Conservation (phyloP, 1,140 invertebrate species). For the Caenorhabditis briggsae region DNA sequence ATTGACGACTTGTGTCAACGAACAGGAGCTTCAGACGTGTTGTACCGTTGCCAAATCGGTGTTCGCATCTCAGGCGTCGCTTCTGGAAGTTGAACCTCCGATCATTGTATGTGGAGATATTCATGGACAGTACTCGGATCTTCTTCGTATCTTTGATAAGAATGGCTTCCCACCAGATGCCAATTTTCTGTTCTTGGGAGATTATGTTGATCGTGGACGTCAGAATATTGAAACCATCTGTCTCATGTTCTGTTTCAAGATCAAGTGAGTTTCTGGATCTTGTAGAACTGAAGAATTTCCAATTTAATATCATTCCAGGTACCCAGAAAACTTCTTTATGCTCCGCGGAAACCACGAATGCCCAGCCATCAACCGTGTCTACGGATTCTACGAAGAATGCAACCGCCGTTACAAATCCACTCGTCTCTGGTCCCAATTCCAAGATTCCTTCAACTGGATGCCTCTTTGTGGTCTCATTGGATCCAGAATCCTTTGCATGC, state of each 20-base stretch:
- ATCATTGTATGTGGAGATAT: conserved; percentile 81
- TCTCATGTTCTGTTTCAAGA: conserved; percentile 81
- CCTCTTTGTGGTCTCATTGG: conserved; percentile 86
- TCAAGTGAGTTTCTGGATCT: conserved; percentile 76
- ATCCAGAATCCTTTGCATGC: conserved; percentile 88
- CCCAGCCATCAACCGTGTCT: conserved; percentile 82
- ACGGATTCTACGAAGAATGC: conserved; percentile 81
- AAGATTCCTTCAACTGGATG: conserved; percentile 78
- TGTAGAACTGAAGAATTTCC: background rate
- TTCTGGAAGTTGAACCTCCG: conserved; percentile 72
- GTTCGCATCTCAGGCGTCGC: conserved; percentile 65
- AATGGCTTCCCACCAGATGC: conserved; percentile 71
- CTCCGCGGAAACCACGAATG: conserved; percentile 84
- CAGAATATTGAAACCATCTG: conserved; percentile 80
- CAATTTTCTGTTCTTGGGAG: conserved; percentile 71
- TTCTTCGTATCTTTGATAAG: conserved; percentile 79
- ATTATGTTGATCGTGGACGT: conserved; percentile 70
- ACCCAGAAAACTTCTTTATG: conserved; percentile 83
- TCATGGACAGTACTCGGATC: conserved; percentile 79
- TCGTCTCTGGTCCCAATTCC: conserved; percentile 77
- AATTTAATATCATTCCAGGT: conserved; percentile 74
- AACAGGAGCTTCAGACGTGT: conserved; percentile 72
- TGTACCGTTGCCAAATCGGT: conserved; percentile 79
- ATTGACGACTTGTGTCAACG: conserved; percentile 64
- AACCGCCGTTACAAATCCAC: conserved; percentile 71